phyloP scores from a whole-genome alignment of 2,888 invertebrate genomes.

The Thereva unica region DNA sequence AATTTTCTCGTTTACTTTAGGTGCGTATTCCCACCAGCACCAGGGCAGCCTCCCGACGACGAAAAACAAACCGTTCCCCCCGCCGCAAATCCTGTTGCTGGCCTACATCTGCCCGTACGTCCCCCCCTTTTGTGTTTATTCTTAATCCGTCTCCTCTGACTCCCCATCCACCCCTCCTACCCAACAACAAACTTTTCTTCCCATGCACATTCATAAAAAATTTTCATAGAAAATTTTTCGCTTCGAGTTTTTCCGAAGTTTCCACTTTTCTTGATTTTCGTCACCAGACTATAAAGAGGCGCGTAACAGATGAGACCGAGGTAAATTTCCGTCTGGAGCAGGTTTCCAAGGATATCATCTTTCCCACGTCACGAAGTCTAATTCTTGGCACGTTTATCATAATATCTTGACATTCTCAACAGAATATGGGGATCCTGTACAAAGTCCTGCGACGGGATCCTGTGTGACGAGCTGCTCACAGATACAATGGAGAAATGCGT shows the following conservation, averaged over 20 bases:
- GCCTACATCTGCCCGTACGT: no score
- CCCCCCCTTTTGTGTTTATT: no score
- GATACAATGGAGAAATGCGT: conserved; percentile 5
- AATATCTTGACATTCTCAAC: background rate
- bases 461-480: no score
- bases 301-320: conserved; percentile 5
- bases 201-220: no score
- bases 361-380: conserved; percentile 9
- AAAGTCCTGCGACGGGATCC: conserved; percentile 3
- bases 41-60: no score
- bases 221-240: conserved; percentile 2
- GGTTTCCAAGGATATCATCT: background rate
- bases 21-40: no score
- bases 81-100: no score
- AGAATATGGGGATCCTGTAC: background rate
- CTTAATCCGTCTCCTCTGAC: no score
- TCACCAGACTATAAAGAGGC: conserved; percentile 12
- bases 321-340: conserved; percentile 1
- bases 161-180: no score
- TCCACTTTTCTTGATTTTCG: conserved; percentile 7
- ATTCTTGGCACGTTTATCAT: background rate
- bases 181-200: no score
- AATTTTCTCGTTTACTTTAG: no score
- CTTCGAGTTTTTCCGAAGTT: background rate
- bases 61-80: no score